phyloP scores from a whole-genome alignment of 2,888 invertebrate genomes.

The Ectemnius cavifrons region DNA sequence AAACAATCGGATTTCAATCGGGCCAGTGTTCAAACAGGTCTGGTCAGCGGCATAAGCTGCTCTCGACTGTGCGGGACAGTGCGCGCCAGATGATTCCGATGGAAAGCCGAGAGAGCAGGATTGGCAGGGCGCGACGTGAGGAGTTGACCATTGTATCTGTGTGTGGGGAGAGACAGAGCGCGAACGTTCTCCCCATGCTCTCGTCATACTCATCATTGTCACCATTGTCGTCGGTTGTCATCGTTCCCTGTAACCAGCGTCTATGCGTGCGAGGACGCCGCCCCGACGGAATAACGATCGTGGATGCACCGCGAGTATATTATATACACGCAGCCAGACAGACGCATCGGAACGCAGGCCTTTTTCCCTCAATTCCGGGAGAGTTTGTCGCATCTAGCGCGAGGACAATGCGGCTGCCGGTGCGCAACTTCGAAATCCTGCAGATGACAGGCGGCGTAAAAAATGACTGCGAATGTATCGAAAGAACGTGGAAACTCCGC shows the following conservation, averaged over 20 bases:
- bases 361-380: too few species aligned
- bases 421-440: too few species aligned
- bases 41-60: slow-evolving; percentile 6
- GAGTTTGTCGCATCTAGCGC: too few species aligned
- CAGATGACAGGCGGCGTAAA: too few species aligned
- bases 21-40: not conserved
- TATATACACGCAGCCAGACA: not conserved
- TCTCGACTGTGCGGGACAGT: slow-evolving; percentile 34
- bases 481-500: too few species aligned
- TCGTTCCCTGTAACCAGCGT: slow-evolving; percentile 42
- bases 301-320: not conserved
- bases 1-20: slow-evolving; percentile 22
- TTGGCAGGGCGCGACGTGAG: slow-evolving; percentile 22
- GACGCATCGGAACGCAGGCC: too few species aligned
- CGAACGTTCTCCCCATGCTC: slow-evolving; percentile 41
- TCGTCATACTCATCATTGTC: slow-evolving; percentile 65
- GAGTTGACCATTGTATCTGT: slow-evolving; percentile 60
- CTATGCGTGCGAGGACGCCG: slow-evolving; percentile 14
- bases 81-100: slow-evolving; percentile 49
- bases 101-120: slow-evolving; percentile 21
- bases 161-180: too few species aligned
- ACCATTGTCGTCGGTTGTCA: slow-evolving; percentile 60
- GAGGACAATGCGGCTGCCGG: too few species aligned
- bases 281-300: slow-evolving; percentile 52
- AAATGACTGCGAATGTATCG: too few species aligned